phyloP scores from a whole-genome alignment of 2,888 invertebrate genomes.

The Parapristionchus giblindavisi region DNA sequence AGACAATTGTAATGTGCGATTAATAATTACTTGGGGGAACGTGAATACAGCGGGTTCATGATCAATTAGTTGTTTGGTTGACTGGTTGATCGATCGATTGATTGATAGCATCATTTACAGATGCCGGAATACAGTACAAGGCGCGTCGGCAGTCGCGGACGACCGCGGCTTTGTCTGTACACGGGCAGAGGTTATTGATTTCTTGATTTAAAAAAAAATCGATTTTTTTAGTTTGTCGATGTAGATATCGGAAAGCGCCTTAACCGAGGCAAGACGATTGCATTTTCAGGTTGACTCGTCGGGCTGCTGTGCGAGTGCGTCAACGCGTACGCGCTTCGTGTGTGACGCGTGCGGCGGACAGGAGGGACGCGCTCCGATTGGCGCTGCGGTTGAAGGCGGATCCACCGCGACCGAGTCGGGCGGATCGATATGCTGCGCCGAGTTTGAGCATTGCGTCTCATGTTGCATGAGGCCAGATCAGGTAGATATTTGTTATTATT shows the following conservation, averaged over 20 bases:
- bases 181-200: conserved; percentile 19
- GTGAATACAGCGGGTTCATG: too few relatives aligned
- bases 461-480: conserved; percentile 39
- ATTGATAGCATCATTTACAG: not conserved
- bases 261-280: not conserved
- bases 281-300: conserved; percentile 3
- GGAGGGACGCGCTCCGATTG: too few relatives aligned
- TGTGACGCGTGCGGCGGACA: conserved; percentile 27
- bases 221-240: not conserved
- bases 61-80: too few relatives aligned
- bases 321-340: conserved; percentile 14
- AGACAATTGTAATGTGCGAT: too few relatives aligned
- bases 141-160: conserved; percentile 20
- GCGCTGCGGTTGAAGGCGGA: not conserved
- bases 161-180: conserved; percentile 34
- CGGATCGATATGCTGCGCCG: conserved; percentile 24
- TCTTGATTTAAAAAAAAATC: not conserved
- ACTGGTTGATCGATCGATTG: too few relatives aligned
- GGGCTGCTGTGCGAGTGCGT: not conserved
- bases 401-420: not conserved
- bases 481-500: too few relatives aligned
- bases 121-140: conserved; percentile 37
- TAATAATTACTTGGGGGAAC: too few relatives aligned
- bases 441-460: conserved; percentile 36
- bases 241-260: too few relatives aligned